Evolutionary conservation across 2,888 invertebrate genomes (phyloP).

Genomic region (Tanypteryx hageni): DNA sequence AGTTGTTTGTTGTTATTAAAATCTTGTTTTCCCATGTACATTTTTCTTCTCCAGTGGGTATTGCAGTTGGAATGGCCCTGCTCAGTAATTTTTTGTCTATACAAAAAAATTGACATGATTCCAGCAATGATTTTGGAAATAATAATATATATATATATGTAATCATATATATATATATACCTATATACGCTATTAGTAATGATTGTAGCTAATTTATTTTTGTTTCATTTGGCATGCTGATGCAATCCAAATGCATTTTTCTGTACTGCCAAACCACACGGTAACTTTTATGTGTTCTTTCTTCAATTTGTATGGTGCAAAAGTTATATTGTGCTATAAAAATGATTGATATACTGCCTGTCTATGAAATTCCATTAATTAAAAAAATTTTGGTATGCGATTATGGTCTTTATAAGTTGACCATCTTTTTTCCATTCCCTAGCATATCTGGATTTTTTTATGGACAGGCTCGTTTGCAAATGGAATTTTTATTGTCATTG

Average conservation of each 20-base stretch:
- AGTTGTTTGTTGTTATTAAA: slow-evolving; percentile 62
- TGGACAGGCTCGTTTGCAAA: slow-evolving; percentile 55
- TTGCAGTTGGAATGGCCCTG: slow-evolving; percentile 60
- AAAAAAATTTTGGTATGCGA: slow-evolving; percentile 48
- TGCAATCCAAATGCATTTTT: slow-evolving; percentile 56
- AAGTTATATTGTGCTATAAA: slow-evolving; percentile 58
- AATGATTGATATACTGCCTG: slow-evolving; percentile 58
- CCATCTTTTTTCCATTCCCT: slow-evolving; percentile 44
- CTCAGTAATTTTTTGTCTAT: slow-evolving; percentile 57
- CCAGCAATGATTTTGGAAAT: slow-evolving; percentile 57
- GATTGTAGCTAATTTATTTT: slow-evolving; percentile 53
- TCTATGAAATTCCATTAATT: slow-evolving; percentile 54
- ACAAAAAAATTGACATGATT: slow-evolving; percentile 54
- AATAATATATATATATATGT: slow-evolving; percentile 39
- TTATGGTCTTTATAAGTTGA: slow-evolving; percentile 54
- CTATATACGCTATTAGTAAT: slow-evolving; percentile 20
- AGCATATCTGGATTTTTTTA: slow-evolving; percentile 42
- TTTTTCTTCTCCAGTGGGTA: slow-evolving; percentile 59
- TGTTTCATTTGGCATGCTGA: slow-evolving; percentile 49
- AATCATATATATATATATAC: slow-evolving; percentile 42
- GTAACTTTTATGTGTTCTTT: slow-evolving; percentile 46
- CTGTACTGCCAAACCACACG: slow-evolving; percentile 56
- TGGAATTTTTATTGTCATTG: slow-evolving; percentile 56
- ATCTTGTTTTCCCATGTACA: slow-evolving; percentile 39
- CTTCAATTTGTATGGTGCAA: slow-evolving; percentile 43